phyloP scores from a whole-genome alignment of 2,888 invertebrate species.

The Apantesis nais region DNA sequence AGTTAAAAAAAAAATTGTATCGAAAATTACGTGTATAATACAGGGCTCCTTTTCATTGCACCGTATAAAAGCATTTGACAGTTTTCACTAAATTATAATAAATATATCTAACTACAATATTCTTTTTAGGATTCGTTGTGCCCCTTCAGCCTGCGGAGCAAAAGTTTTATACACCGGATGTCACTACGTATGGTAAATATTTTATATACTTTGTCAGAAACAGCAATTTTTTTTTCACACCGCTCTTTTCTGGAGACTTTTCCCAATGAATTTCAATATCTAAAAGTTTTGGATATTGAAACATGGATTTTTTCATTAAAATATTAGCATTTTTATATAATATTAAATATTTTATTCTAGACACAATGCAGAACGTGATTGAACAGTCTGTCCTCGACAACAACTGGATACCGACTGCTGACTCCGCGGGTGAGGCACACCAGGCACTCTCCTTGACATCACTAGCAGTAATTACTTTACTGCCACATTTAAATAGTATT shows the following conservation, averaged over 20 bases:
- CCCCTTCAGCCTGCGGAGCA: constrained; percentile 81
- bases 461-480: constrained; percentile 58
- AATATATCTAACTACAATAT: no score
- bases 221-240: not conserved
- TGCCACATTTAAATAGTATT: constrained; percentile 60
- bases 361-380: constrained; percentile 82
- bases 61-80: not conserved
- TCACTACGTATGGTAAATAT: constrained; percentile 78
- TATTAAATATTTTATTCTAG: constrained; percentile 49
- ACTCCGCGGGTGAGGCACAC: constrained; percentile 68
- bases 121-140: constrained; percentile 71
- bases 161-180: constrained; percentile 79
- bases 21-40: no score
- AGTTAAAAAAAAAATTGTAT: no score
- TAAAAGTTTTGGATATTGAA: not conserved
- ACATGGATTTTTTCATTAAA: not conserved
- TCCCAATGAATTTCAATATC: not conserved
- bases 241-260: not conserved
- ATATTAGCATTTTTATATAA: not conserved
- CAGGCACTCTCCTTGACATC: constrained; percentile 62
- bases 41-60: not conserved
- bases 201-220: not conserved
- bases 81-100: not conserved
- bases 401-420: constrained; percentile 81
- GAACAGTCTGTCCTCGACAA: constrained; percentile 84